Evolutionary conservation across 2,888 invertebrate species (phyloP).

Genomic region (Kuschelorhynchus macadamiae): DNA sequence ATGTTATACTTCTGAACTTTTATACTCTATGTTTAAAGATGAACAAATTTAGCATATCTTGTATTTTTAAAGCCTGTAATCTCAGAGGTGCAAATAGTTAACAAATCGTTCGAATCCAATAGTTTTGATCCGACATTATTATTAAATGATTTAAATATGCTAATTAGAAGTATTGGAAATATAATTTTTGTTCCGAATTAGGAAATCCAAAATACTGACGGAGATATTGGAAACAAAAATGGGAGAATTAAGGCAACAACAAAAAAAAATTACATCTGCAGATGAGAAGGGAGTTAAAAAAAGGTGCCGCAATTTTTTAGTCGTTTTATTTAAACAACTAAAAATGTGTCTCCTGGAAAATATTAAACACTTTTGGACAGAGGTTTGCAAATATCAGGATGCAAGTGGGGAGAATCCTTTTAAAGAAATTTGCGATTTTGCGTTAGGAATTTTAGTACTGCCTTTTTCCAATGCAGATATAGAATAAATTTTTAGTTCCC

Average conservation of each 20-base stretch:
- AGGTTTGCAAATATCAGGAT: background rate
- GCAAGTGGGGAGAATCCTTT: background rate
- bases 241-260: background rate
- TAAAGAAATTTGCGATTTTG: background rate
- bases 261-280: background rate
- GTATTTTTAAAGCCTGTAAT: constrained; percentile 2
- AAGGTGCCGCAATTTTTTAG: constrained; percentile 1
- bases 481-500: background rate
- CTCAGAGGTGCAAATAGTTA: background rate
- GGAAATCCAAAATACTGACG: too few relatives aligned
- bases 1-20: constrained; percentile 10
- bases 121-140: background rate
- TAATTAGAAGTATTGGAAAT: constrained; percentile 1
- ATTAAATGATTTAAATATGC: constrained; percentile 3
- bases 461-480: background rate
- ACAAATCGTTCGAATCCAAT: background rate
- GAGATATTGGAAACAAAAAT: constrained; percentile 1
- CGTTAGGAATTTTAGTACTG: background rate
- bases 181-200: too few relatives aligned
- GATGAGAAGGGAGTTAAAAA: background rate
- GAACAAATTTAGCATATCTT: constrained; percentile 4
- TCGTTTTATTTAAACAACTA: constrained; percentile 4
- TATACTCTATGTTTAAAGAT: constrained; percentile 9
- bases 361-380: constrained; percentile 5
- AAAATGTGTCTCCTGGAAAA: constrained; percentile 3